Evolutionary conservation across 2,113 vertebrate genomes (phyloP).

Genomic region (Cnemophilus loriae): DNA sequence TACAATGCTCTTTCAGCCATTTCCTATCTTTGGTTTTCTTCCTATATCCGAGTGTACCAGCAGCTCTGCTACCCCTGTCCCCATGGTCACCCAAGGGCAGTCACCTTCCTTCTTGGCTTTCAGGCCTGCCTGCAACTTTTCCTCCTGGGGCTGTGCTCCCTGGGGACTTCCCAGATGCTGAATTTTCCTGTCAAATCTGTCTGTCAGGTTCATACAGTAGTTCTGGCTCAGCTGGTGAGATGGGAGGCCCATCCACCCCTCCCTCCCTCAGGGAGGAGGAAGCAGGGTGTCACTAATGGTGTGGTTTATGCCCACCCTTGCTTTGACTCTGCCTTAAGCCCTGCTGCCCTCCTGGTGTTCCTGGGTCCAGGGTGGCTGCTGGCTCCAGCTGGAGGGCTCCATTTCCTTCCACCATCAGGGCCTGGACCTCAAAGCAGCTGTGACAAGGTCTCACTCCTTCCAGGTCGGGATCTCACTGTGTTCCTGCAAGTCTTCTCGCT

Average conservation of each 20-base stretch:
- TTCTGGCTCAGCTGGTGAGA: background rate
- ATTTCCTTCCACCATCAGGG: background rate
- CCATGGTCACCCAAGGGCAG: rapidly evolving
- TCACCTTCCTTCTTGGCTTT: background rate
- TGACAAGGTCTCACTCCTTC: background rate
- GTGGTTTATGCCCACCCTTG: background rate
- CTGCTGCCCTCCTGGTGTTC: background rate
- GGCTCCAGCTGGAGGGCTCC: background rate
- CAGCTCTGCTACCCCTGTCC: background rate
- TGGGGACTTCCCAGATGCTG: background rate
- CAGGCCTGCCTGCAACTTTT: background rate
- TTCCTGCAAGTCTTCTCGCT: background rate
- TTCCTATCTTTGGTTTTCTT: background rate
- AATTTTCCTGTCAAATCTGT: background rate
- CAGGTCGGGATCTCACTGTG: background rate
- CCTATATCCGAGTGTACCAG: background rate
- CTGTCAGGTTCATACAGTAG: background rate
- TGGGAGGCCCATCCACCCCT: background rate
- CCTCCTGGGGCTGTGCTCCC: background rate
- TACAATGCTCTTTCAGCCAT: background rate
- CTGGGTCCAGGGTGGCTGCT: rapidly evolving
- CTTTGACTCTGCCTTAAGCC: background rate
- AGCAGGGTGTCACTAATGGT: background rate
- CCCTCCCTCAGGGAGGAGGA: background rate
- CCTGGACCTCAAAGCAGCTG: background rate